These are phyloP conservation scores for Xenopus borealis DNA, from an alignment of 2,113 vertebrate species.

Conservation along the genomic window DNA sequence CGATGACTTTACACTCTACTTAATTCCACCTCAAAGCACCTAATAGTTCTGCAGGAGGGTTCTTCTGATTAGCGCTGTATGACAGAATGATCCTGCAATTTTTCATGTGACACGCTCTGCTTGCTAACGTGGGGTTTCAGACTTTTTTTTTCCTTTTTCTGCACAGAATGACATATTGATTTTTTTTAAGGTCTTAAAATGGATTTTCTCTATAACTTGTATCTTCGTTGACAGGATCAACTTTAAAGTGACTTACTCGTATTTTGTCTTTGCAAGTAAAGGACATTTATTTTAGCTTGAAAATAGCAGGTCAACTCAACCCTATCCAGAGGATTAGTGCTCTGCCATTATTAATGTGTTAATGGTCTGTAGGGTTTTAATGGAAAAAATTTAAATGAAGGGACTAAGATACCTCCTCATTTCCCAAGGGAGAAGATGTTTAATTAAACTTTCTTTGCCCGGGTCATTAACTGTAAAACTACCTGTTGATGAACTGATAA, in stretches of 20 bases:
- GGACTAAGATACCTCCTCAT: slow-evolving; percentile 10
- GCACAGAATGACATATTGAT: neutral
- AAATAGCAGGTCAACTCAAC: neutral
- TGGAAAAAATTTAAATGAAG: slow-evolving; percentile 51
- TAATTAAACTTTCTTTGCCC: slow-evolving; percentile 53
- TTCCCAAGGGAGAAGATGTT: slow-evolving; percentile 37
- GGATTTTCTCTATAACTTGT: slow-evolving; percentile 7
- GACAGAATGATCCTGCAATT: neutral
- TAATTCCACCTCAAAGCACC: too few relatives aligned
- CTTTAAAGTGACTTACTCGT: neutral
- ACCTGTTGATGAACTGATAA: slow-evolving; percentile 43
- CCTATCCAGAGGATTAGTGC: slow-evolving; percentile 14
- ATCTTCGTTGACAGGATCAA: slow-evolving; percentile 11
- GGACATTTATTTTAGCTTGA: neutral
- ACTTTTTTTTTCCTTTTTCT: neutral
- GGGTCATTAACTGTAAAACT: slow-evolving; percentile 55
- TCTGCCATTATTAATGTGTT: slow-evolving; percentile 54
- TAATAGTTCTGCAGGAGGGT: too few relatives aligned
- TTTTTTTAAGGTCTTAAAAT: neutral
- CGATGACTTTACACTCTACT: too few relatives aligned
- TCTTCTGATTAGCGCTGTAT: neutral
- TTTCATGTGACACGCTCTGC: too few relatives aligned
- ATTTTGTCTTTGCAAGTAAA: neutral
- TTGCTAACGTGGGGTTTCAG: too few relatives aligned
- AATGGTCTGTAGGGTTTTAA: slow-evolving; percentile 52